These are phyloP conservation scores for Epinotia bilunana DNA, from an alignment of 2,888 invertebrate species.

Conservation along the genomic window DNA sequence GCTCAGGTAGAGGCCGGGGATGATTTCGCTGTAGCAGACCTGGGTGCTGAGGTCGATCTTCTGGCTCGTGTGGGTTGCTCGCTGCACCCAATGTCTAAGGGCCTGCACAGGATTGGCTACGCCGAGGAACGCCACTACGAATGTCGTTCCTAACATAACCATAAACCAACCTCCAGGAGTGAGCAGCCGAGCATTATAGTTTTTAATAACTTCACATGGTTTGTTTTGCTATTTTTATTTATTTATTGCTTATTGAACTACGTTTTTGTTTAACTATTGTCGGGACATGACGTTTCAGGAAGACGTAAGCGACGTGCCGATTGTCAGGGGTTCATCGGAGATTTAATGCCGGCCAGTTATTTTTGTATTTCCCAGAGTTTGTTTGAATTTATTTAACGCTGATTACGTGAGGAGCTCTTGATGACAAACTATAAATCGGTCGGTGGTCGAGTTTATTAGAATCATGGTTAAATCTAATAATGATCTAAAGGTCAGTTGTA, in stretches of 20 bases:
- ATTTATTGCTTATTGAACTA: constrained; percentile 45
- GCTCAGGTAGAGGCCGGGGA: constrained; percentile 75
- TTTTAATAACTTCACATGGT: constrained; percentile 48
- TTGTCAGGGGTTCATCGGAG: constrained; percentile 42
- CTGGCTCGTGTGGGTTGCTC: constrained; percentile 64
- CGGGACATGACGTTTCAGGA: constrained; percentile 2
- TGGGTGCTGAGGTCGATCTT: constrained; percentile 78
- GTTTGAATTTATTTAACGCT: constrained; percentile 42
- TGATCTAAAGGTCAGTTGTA: constrained; percentile 8
- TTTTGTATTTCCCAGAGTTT: constrained; percentile 28
- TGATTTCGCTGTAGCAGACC: constrained; percentile 72
- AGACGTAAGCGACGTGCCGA: constrained; percentile 31
- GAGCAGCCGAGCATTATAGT: constrained; percentile 54
- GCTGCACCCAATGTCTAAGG: constrained; percentile 69
- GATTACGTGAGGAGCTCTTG: constrained; percentile 35
- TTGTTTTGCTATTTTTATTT: constrained; percentile 52
- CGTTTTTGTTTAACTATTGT: constrained; percentile 27
- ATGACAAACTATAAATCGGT: constrained; percentile 37
- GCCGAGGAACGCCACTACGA: constrained; percentile 70
- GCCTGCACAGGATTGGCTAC: constrained; percentile 71
- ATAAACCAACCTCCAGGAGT: constrained; percentile 58
- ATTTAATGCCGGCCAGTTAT: constrained; percentile 38
- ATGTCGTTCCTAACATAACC: constrained; percentile 73
- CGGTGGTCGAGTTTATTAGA: constrained; percentile 13
- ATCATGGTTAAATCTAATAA: constrained; percentile 20